Conservation (phyloP, 2,113 vertebrate species). For the Clinocottus analis region DNA sequence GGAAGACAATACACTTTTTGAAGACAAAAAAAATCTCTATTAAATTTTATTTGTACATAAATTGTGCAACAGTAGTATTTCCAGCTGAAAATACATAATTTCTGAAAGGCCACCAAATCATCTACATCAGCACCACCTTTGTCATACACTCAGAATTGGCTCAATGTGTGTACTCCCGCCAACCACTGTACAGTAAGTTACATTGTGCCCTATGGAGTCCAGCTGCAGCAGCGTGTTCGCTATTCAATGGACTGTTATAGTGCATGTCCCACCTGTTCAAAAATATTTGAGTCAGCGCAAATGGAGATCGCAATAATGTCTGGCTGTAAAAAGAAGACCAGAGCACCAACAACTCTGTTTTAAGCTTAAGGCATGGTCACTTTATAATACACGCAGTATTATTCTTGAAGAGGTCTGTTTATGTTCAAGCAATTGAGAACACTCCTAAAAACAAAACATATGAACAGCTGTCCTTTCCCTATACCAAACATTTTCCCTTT, state of each 20-base stretch:
- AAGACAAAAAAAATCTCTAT: slow-evolving; percentile 64
- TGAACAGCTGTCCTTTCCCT: background rate
- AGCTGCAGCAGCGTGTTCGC: slow-evolving; percentile 66
- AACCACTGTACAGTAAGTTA: slow-evolving; percentile 63
- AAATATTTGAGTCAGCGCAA: slow-evolving; percentile 58
- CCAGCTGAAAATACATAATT: slow-evolving; percentile 71
- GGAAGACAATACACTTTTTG: slow-evolving; percentile 39
- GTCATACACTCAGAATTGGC: slow-evolving; percentile 47
- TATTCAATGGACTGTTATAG: slow-evolving; percentile 39
- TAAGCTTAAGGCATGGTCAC: slow-evolving; percentile 72
- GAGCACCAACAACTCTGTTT: slow-evolving; percentile 55
- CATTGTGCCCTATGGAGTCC: slow-evolving; percentile 68
- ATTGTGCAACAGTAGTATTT: slow-evolving; percentile 78
- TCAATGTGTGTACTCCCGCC: slow-evolving; percentile 48
- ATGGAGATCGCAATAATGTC: slow-evolving; percentile 49
- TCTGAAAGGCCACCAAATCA: slow-evolving; percentile 70
- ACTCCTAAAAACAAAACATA: background rate
- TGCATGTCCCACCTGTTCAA: slow-evolving; percentile 56
- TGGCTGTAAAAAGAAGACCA: slow-evolving; percentile 61
- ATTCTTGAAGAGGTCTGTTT: slow-evolving; percentile 21
- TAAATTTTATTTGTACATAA: slow-evolving; percentile 83
- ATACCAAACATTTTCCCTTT: slow-evolving; percentile 17
- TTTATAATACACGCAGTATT: slow-evolving; percentile 49
- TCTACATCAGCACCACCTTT: slow-evolving; percentile 41
- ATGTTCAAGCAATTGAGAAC: slow-evolving; percentile 36